These are phyloP conservation scores for Rallus limicola DNA, from an alignment of 2,113 vertebrate species.

Conservation along the genomic window DNA sequence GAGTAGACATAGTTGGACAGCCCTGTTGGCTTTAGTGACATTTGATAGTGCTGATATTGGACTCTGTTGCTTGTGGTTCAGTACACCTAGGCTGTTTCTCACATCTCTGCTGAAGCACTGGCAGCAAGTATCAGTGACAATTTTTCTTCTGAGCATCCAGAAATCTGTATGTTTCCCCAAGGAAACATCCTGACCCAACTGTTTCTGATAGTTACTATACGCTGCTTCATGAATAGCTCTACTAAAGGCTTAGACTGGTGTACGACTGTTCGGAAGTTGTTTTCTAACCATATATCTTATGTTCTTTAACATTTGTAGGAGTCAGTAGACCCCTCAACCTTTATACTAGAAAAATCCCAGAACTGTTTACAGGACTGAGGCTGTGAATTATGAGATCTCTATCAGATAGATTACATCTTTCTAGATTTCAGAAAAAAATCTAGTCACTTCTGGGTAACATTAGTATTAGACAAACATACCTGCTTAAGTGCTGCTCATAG, in stretches of 20 bases:
- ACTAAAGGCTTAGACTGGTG: not conserved
- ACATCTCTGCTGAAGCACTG: not conserved
- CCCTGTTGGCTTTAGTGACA: not conserved
- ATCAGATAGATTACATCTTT: not conserved
- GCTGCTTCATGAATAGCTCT: not conserved
- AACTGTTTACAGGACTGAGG: not conserved
- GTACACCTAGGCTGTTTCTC: not conserved
- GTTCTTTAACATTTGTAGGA: not conserved
- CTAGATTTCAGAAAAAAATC: not conserved
- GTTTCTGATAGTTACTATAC: not conserved
- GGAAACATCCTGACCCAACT: conserved; percentile 5
- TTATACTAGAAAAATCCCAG: conserved; percentile 8
- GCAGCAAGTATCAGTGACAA: not conserved
- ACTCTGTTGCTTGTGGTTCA: not conserved
- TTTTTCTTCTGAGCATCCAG: conserved; percentile 13
- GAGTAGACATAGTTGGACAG: not conserved
- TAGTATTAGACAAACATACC: not conserved
- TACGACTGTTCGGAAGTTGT: not conserved
- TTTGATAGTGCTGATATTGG: not conserved
- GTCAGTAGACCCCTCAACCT: not conserved
- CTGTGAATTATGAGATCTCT: not conserved
- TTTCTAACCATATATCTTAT: not conserved
- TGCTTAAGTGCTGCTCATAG: not conserved
- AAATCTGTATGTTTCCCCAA: not conserved
- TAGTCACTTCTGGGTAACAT: not conserved